These are phyloP conservation scores for Vanacampus margaritifer DNA, from an alignment of 2,113 vertebrate genomes.

Conservation along the genomic window DNA sequence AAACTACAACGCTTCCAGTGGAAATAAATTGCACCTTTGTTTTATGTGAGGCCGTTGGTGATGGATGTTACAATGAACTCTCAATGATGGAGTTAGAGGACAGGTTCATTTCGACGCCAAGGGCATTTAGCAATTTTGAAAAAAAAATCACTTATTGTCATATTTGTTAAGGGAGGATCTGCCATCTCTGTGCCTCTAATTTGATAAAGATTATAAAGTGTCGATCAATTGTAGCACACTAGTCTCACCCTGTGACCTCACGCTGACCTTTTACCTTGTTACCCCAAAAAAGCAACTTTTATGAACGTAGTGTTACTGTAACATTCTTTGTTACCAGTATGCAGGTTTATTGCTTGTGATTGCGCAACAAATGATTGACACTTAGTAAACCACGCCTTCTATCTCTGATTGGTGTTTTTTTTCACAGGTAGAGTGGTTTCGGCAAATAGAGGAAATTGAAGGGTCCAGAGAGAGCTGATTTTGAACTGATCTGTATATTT, in stretches of 20 bases:
- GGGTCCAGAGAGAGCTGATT: no score
- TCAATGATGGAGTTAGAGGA: neutral
- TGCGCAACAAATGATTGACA: neutral
- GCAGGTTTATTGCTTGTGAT: neutral
- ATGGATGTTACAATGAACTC: neutral
- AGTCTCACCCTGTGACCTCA: no score
- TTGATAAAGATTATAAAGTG: neutral
- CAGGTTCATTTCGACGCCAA: neutral
- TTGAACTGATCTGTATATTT: neutral
- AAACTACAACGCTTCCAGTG: neutral
- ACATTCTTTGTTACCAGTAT: no score
- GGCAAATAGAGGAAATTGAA: no score
- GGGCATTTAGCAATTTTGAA: neutral
- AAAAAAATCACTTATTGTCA: neutral
- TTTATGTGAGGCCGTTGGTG: conserved; percentile 1
- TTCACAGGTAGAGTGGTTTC: no score
- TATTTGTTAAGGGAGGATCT: neutral
- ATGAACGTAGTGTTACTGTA: neutral
- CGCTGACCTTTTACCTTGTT: no score
- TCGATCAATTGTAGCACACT: neutral
- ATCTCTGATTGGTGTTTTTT: neutral
- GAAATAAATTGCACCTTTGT: neutral
- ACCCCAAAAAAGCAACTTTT: no score
- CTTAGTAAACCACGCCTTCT: neutral
- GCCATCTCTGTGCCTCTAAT: neutral